A percentile compares a stretch with the other conserved stretches of the same genome.
These are phyloP conservation scores for Tuta absoluta DNA, from an alignment of 2,888 invertebrate species.

Conservation along the genomic window DNA sequence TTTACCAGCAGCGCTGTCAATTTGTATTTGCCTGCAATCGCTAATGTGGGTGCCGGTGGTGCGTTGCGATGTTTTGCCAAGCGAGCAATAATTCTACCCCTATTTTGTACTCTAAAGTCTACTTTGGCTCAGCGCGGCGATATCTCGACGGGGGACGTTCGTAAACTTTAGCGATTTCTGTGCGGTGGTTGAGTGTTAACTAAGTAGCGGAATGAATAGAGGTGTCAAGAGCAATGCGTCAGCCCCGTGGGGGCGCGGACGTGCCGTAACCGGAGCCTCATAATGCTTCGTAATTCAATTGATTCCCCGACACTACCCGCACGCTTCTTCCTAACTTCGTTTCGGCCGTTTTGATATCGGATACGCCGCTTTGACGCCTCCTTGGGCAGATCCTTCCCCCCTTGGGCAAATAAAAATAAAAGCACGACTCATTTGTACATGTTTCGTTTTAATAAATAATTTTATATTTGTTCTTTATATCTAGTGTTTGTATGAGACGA, in stretches of 20 bases:
- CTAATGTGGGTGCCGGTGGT: slow-evolving; percentile 54
- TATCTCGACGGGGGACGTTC: neutral
- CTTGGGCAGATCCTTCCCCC: slow-evolving; percentile 63
- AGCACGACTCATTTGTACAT: slow-evolving; percentile 30
- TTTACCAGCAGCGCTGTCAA: slow-evolving; percentile 69
- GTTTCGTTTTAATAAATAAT: slow-evolving; percentile 64
- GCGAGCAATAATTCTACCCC: slow-evolving; percentile 32
- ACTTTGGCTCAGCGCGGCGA: neutral
- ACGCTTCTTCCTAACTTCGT: slow-evolving; percentile 78
- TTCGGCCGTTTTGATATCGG: slow-evolving; percentile 79
- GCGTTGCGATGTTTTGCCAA: slow-evolving; percentile 51
- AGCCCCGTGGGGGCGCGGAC: slow-evolving; percentile 56
- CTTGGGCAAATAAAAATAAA: slow-evolving; percentile 56
- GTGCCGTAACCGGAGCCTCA: slow-evolving; percentile 76
- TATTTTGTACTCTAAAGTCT: slow-evolving; percentile 14
- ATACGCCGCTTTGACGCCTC: slow-evolving; percentile 75
- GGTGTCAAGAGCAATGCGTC: slow-evolving; percentile 77
- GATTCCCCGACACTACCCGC: slow-evolving; percentile 79
- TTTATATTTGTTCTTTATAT: slow-evolving; percentile 46
- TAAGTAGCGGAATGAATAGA: slow-evolving; percentile 72
- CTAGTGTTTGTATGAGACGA: slow-evolving; percentile 70
- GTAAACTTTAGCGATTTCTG: slow-evolving; percentile 17
- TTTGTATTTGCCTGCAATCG: slow-evolving; percentile 76
- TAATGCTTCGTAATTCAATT: slow-evolving; percentile 80
- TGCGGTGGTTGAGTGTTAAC: slow-evolving; percentile 38